These are phyloP conservation scores for Microtus richardsoni DNA, from an alignment of 2,113 vertebrate genomes.

Conservation along the genomic window DNA sequence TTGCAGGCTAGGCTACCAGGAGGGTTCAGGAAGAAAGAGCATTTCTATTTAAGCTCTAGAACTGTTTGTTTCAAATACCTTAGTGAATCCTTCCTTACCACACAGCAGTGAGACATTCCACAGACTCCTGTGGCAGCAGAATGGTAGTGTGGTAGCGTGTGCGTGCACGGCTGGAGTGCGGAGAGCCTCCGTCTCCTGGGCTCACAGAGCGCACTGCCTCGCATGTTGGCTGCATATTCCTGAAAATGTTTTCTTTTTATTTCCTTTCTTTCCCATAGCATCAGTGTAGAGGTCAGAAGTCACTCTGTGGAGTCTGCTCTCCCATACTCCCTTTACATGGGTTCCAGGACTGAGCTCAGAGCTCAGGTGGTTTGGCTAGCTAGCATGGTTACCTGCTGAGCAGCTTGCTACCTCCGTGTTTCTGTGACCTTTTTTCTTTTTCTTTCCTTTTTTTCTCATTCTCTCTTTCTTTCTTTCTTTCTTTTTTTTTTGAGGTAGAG, in stretches of 20 bases:
- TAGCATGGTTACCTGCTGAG: not conserved
- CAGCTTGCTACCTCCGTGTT: not conserved
- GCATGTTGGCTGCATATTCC: not conserved
- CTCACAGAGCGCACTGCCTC: not conserved
- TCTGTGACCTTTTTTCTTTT: not conserved
- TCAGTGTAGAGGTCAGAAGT: not conserved
- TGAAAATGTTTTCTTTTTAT: not conserved
- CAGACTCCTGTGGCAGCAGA: not conserved
- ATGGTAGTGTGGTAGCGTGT: too few relatives aligned
- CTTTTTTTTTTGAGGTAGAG: not conserved
- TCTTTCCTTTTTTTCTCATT: not conserved
- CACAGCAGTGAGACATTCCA: constrained; percentile 36
- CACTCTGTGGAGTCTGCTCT: not conserved
- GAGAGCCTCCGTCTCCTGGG: not conserved
- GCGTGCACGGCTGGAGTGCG: too few relatives aligned
- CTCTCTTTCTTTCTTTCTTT: too few relatives aligned
- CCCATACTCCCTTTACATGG: not conserved
- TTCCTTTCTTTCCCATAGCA: not conserved
- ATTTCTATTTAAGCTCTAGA: not conserved
- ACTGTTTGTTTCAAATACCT: not conserved
- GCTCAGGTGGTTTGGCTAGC: not conserved
- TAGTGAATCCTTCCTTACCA: not conserved
- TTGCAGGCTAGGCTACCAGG: not conserved
- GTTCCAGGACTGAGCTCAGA: not conserved
- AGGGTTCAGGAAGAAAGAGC: not conserved